These are phyloP conservation scores for Pogonocichla stellata DNA, from an alignment of 2,113 vertebrate genomes.

Conservation along the genomic window DNA sequence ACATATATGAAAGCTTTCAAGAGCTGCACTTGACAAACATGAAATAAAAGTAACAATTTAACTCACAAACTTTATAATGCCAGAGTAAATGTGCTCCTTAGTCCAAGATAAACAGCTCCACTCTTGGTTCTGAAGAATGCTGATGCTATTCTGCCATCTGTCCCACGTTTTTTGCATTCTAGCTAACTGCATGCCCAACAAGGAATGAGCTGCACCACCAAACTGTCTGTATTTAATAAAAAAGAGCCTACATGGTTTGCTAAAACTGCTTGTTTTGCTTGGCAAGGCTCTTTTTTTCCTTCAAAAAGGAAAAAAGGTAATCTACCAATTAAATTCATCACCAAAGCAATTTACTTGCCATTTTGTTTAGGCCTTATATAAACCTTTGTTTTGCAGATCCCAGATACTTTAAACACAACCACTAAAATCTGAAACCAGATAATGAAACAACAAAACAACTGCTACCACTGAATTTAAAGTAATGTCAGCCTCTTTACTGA, in stretches of 20 bases:
- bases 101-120: neutral
- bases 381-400: constrained; percentile 54
- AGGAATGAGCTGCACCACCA: neutral
- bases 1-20: neutral
- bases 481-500: neutral
- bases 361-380: constrained; percentile 52
- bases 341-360: constrained; percentile 37
- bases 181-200: neutral
- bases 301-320: neutral
- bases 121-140: neutral
- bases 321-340: constrained; percentile 32
- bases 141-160: neutral
- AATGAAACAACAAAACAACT: neutral
- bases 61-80: neutral
- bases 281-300: neutral
- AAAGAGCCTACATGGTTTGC: neutral
- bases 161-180: neutral
- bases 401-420: constrained; percentile 11
- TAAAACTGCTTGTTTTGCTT: constrained; percentile 46
- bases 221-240: constrained; percentile 55
- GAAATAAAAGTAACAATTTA: neutral
- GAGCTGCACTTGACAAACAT: neutral
- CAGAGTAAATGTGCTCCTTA: neutral
- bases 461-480: neutral
- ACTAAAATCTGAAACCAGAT: constrained; percentile 21